Evolutionary conservation across 1,140 invertebrate species (phyloP).

Genomic region (Cheumatopsyche charites): DNA sequence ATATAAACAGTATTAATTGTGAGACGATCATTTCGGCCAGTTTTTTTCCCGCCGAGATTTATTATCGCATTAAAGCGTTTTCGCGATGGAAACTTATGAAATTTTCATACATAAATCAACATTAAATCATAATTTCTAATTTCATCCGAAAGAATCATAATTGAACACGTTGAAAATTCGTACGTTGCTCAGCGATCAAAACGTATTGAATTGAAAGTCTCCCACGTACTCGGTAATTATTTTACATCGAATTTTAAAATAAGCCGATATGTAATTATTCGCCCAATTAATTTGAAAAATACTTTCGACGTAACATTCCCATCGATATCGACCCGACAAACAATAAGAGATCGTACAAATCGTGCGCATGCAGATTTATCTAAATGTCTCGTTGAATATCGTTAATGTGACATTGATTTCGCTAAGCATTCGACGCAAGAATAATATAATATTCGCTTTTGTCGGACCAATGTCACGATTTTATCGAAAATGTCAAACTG

Average conservation of each 20-base stretch:
- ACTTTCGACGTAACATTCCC: no score
- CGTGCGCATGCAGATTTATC: no score
- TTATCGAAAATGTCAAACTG: neutral
- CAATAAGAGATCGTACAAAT: no score
- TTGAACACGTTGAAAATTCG: neutral
- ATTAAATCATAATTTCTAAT: neutral
- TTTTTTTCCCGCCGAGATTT: neutral
- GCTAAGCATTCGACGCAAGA: no score
- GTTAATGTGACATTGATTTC: no score
- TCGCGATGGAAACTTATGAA: neutral
- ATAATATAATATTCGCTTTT: neutral
- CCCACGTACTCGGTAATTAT: neutral
- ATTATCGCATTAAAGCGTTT: neutral
- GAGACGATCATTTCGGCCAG: neutral
- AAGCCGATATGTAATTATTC: constrained; percentile 2
- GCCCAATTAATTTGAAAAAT: neutral
- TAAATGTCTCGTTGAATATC: no score
- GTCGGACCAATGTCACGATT: neutral
- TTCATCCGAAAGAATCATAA: neutral
- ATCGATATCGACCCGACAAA: no score
- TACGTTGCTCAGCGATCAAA: neutral
- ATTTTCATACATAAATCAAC: neutral
- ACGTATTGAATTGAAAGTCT: neutral
- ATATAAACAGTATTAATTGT: neutral
- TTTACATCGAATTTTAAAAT: constrained; percentile 1